Evolutionary conservation across 2,888 invertebrate species (phyloP).

Genomic region (Dione vanillae): DNA sequence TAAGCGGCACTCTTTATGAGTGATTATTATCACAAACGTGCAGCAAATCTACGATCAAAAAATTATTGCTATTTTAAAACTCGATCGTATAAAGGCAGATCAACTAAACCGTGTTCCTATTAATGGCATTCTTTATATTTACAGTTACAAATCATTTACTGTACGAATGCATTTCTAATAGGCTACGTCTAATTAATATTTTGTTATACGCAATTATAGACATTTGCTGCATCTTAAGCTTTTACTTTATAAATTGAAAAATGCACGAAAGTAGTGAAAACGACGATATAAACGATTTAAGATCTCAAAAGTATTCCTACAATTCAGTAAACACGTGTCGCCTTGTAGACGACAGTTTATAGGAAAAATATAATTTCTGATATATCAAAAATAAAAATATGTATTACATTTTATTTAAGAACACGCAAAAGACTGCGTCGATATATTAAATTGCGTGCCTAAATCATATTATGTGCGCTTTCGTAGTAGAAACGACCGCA

Average conservation of each 20-base stretch:
- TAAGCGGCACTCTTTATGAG: constrained; percentile 76
- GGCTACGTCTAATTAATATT: constrained; percentile 8
- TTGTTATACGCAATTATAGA: constrained; percentile 26
- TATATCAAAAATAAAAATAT: constrained; percentile 80
- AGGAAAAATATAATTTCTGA: constrained; percentile 79
- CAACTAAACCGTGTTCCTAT: constrained; percentile 62
- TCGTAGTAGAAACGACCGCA: constrained; percentile 9
- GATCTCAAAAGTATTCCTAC: constrained; percentile 71
- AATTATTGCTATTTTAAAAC: constrained; percentile 81
- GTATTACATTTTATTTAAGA: constrained; percentile 64
- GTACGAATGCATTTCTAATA: constrained; percentile 36
- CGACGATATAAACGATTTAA: constrained; percentile 67
- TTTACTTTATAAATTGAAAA: constrained; percentile 55
- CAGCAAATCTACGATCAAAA: constrained; percentile 69
- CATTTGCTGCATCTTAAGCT: constrained; percentile 59
- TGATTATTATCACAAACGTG: constrained; percentile 76
- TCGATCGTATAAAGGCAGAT: constrained; percentile 75
- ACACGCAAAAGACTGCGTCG: constrained; percentile 66
- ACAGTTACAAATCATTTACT: constrained; percentile 55
- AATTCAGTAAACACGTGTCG: constrained; percentile 64
- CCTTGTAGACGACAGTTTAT: constrained; percentile 73
- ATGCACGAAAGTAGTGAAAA: constrained; percentile 64
- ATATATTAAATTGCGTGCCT: constrained; percentile 50
- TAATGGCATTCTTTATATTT: constrained; percentile 54
- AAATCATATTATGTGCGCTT: constrained; percentile 44